Base-by-base conservation (phyloP, 2,888 invertebrate genomes). In the Euzophera pinguis region DNA sequence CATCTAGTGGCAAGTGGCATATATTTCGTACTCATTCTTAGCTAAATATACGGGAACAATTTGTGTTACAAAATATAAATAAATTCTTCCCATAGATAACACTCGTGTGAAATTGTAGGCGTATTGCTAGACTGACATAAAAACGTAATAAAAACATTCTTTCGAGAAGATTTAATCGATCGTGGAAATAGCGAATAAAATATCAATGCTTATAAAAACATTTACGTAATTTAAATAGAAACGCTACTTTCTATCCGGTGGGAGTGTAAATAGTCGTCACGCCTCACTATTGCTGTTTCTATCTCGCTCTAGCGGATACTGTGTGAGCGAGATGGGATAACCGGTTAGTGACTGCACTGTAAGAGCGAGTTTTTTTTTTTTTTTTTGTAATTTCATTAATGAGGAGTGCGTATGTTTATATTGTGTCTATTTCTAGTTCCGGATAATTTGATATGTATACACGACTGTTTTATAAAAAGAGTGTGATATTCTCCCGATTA, bases 221-320 rank as follows among this genome's bases (percentile, higher is more conserved):
- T 38, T 39, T 29, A 39, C 49, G 32, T 32, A 45, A 50, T 50
- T 50, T 50, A 39, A 39, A 49, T 49, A 29, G 38, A 49, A 38
- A 38, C 22, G 29, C 14, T 7, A 51, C 58, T 65, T 63, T 69
- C 70, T 65, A 73, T 74, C 78, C 32, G 27, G 49, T 50, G 49
- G 49, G 49, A 39, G 49, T 50, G 49, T 41, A 38, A 13, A 29
- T 10, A 29, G 16, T 10, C 39, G 49, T 50, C 49, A 50, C 49
- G 49, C 49, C 49, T 50, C 29, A 38, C 38, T 50, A 50, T 38
- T 22, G 27, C 39, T 50, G 29, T 29, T 39, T n/a, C 39, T 14
- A 22, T 50, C 41, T 32, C 39, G 13, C 29, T 50, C 49, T n/a
- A 14, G 1, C 39, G 3, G 29, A 6, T n/a, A 5, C 9, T 5